These are phyloP conservation scores for Pinctada fucata DNA, from an alignment of 2,888 invertebrate genomes.

Conservation along the genomic window DNA sequence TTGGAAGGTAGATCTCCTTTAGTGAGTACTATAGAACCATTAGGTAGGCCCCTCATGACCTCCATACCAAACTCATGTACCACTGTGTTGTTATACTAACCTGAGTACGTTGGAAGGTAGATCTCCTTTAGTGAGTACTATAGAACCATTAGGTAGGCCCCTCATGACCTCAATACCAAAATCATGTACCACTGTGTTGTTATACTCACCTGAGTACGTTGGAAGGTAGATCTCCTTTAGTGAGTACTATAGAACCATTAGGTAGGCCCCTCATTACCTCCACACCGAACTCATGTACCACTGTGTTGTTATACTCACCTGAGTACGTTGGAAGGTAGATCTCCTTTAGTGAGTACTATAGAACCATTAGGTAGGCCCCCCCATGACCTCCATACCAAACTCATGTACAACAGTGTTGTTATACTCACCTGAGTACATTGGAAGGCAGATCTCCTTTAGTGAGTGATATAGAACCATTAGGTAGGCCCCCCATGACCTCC, in stretches of 20 bases:
- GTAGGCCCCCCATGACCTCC: conserved; percentile 63
- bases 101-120: conserved; percentile 72
- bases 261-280: conserved; percentile 66
- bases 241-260: conserved; percentile 65
- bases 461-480: conserved; percentile 62
- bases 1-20: conserved; percentile 74
- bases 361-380: no score
- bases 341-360: no score
- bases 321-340: no score
- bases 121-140: conserved; percentile 74
- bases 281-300: conserved; percentile 69
- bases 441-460: conserved; percentile 74
- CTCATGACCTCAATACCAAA: conserved; percentile 65
- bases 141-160: conserved; percentile 66
- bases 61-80: conserved; percentile 69
- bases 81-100: conserved; percentile 62
- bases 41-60: conserved; percentile 64
- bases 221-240: conserved; percentile 73
- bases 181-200: conserved; percentile 66
- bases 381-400: no score
- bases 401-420: no score
- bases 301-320: conserved; percentile 60
- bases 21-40: conserved; percentile 68
- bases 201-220: conserved; percentile 67
- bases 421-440: conserved; percentile 67